Conservation (phyloP, 2,888 invertebrate species). For the Tenthredo notha region DNA sequence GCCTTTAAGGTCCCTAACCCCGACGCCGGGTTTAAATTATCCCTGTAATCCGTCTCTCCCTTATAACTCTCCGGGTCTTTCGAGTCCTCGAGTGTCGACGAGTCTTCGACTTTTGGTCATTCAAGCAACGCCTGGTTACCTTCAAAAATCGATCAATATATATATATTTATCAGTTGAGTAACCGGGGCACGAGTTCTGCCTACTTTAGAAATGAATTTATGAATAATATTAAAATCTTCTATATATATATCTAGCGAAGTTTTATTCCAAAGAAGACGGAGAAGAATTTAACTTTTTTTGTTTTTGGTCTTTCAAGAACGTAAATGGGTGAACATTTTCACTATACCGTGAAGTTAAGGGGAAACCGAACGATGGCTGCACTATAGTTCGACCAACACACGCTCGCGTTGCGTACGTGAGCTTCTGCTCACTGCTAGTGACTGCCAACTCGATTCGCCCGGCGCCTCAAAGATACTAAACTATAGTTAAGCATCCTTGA, state of each 20-base stretch:
- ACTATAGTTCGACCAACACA: too few species aligned
- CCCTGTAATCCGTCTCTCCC: constrained; percentile 35
- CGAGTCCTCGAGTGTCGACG: constrained; percentile 12
- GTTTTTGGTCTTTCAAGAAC: not conserved
- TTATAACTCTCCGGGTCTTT: constrained; percentile 20
- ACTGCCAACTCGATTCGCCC: too few species aligned
- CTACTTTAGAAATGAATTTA: constrained; percentile 4
- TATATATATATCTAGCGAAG: not conserved
- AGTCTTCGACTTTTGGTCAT: constrained; percentile 20
- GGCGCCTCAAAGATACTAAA: too few species aligned
- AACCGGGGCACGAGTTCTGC: constrained; percentile 19
- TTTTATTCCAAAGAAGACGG: not conserved
- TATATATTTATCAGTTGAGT: constrained; percentile 1
- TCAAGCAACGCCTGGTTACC: constrained; percentile 24
- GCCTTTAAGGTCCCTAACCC: constrained; percentile 31
- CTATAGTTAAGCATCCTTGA: too few species aligned
- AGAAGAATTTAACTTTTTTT: not conserved
- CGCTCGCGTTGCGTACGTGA: too few species aligned
- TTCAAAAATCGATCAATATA: constrained; percentile 12
- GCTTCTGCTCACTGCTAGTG: too few species aligned
- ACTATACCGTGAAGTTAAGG: too few species aligned
- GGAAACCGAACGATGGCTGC: too few species aligned
- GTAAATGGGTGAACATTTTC: not conserved
- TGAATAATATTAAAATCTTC: constrained; percentile 26
- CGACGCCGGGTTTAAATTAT: constrained; percentile 22